phyloP scores from a whole-genome alignment of 2,888 invertebrate species.

The Eugnorisma glareosa region DNA sequence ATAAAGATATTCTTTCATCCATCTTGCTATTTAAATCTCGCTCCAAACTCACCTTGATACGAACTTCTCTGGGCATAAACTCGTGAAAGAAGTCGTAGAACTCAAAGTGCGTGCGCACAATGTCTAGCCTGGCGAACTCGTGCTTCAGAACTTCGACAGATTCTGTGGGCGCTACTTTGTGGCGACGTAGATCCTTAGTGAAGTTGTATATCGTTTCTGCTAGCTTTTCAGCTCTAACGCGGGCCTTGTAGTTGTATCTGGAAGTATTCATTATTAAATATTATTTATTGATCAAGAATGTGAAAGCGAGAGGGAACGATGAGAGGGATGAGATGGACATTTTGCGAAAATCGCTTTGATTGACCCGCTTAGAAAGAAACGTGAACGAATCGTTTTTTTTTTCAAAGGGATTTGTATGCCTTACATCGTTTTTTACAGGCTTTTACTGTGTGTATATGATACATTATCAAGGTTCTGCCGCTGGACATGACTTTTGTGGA shows the following conservation, averaged over 20 bases:
- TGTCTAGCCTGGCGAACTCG: slow-evolving; percentile 81
- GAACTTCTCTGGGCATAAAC: slow-evolving; percentile 84
- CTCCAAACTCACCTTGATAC: slow-evolving; percentile 78
- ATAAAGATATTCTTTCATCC: not conserved
- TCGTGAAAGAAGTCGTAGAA: slow-evolving; percentile 85
- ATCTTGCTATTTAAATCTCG: not conserved
- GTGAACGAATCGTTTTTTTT: not conserved
- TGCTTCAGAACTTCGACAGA: slow-evolving; percentile 76
- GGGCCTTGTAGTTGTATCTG: slow-evolving; percentile 86
- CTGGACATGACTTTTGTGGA: not conserved
- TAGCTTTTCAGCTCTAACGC: slow-evolving; percentile 83
- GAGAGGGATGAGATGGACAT: not conserved
- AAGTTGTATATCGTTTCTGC: slow-evolving; percentile 81
- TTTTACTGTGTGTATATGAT: not conserved
- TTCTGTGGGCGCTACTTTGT: slow-evolving; percentile 68
- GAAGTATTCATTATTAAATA: not conserved
- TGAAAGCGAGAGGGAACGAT: not conserved
- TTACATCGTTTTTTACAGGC: not conserved
- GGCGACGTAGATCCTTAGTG: slow-evolving; percentile 71
- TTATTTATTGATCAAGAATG: not conserved
- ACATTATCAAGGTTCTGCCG: not conserved
- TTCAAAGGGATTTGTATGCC: not conserved
- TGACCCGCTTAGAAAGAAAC: not conserved
- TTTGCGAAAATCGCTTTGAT: not conserved
- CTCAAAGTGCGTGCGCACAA: slow-evolving; percentile 83